A percentile compares a stretch with the other conserved stretches of the same genome.
These are phyloP conservation scores for Rhopilema esculentum DNA, from an alignment of 30 jellyfish, hydroid and myxozoan genomes.

Conservation along the genomic window DNA sequence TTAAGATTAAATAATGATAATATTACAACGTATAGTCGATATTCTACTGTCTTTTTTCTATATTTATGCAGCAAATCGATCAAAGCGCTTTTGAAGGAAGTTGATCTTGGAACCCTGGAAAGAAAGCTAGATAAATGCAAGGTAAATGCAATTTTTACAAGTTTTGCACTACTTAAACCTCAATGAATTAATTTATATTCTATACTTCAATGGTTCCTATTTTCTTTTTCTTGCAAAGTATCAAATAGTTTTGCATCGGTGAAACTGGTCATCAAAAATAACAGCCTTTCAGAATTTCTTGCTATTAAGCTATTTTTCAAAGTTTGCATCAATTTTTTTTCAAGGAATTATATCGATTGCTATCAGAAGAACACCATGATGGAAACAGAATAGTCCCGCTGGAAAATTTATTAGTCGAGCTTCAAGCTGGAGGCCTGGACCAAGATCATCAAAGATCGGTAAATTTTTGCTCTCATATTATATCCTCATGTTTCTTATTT, in stretches of 20 bases:
- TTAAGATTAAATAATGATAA: too few species aligned
- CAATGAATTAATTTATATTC: neutral
- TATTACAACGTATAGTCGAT: neutral
- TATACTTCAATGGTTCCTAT: neutral
- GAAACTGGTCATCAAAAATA: too few species aligned
- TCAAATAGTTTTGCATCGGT: too few species aligned
- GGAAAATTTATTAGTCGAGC: slow-evolving; percentile 64
- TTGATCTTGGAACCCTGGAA: slow-evolving; percentile 72
- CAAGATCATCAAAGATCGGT: slow-evolving; percentile 75
- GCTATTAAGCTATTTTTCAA: too few species aligned
- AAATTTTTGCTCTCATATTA: neutral
- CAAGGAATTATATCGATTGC: slow-evolving; percentile 66
- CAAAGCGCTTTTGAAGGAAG: slow-evolving; percentile 59
- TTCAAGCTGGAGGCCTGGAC: slow-evolving; percentile 74
- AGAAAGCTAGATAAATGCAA: slow-evolving; percentile 86
- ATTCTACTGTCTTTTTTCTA: neutral
- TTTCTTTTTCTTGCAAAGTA: too few species aligned
- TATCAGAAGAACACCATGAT: slow-evolving; percentile 42
- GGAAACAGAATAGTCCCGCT: slow-evolving; percentile 51
- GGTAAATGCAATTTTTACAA: neutral
- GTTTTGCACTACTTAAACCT: neutral
- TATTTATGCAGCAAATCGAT: slow-evolving; percentile 42
- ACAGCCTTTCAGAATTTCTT: too few species aligned
- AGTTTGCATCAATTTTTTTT: neutral
- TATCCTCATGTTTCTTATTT: neutral